Percentiles rank a stretch among this genome's conserved stretches.
phyloP scores from a whole-genome alignment of 2,888 invertebrate genomes.

The Diloba caeruleocephala region DNA sequence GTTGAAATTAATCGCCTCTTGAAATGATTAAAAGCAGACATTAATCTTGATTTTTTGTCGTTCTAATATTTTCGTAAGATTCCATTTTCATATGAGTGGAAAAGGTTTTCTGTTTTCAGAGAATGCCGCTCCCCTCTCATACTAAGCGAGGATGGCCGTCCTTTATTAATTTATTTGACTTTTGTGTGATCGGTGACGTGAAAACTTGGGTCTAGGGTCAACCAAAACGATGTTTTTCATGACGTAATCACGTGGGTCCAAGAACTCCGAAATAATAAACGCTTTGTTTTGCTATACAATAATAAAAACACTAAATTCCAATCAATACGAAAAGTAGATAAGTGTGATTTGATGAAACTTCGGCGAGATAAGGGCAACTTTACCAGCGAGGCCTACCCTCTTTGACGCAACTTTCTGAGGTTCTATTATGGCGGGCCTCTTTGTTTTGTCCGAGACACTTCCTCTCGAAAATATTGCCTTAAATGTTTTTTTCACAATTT shows the following conservation, averaged over 20 bases:
- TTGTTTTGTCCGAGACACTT: conserved; percentile 76
- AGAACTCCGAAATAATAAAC: conserved; percentile 12
- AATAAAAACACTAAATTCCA: conserved; percentile 59
- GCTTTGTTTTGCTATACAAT: conserved; percentile 25
- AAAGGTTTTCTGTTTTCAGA: conserved; percentile 5
- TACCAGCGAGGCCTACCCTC: conserved; percentile 59
- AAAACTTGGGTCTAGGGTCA: conserved; percentile 35
- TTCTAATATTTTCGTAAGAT: conserved; percentile 20
- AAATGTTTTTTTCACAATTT: conserved; percentile 71
- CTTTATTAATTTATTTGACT: conserved; percentile 44
- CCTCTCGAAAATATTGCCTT: conserved; percentile 73
- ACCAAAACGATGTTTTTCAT: conserved; percentile 23
- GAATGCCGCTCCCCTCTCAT: conserved; percentile 18
- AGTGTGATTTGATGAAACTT: conserved; percentile 77
- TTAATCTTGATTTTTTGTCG: conserved; percentile 24
- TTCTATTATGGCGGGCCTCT: conserved; percentile 72
- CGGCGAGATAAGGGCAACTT: conserved; percentile 75
- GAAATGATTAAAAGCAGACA: conserved; percentile 33
- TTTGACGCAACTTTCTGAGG: conserved; percentile 72
- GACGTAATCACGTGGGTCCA: conserved; percentile 6
- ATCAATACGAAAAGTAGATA: conserved; percentile 76
- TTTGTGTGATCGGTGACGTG: conserved; percentile 46
- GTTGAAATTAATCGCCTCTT: conserved; percentile 32
- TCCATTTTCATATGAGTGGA: conserved; percentile 16
- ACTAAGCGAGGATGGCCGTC: conserved; percentile 13